These are phyloP conservation scores for Chaetorhynchus papuensis DNA, from an alignment of 2,113 vertebrate genomes.

Conservation along the genomic window DNA sequence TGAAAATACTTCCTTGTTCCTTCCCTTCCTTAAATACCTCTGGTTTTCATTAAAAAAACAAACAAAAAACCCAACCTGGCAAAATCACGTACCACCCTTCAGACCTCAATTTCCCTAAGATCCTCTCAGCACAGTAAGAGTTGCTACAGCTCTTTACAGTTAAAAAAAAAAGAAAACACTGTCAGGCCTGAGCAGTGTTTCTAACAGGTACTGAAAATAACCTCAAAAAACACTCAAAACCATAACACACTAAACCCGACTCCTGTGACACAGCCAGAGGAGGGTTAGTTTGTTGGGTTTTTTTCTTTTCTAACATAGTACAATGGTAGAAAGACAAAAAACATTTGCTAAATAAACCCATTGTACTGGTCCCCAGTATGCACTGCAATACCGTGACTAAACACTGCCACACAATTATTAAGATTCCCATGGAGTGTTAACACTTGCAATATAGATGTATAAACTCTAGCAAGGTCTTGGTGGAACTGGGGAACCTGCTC, in stretches of 20 bases:
- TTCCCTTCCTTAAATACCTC: not conserved
- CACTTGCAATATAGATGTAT: not conserved
- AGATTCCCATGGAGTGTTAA: not conserved
- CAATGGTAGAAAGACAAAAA: not conserved
- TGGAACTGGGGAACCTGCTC: not conserved
- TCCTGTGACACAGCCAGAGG: not conserved
- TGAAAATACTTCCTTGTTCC: not conserved
- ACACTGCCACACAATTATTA: not conserved
- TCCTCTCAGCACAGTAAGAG: accelerated
- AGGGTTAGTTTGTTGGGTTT: no score
- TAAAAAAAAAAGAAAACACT: not conserved
- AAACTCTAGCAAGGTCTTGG: not conserved
- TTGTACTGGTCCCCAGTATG: not conserved
- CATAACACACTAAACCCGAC: not conserved
- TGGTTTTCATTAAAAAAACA: not conserved
- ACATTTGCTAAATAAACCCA: not conserved
- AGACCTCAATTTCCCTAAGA: not conserved
- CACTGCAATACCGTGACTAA: not conserved
- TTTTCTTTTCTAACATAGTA: not conserved
- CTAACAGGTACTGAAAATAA: not conserved
- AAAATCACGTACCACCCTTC: not conserved
- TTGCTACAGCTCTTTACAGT: not conserved
- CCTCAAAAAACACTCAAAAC: not conserved
- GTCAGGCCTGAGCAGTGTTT: not conserved
- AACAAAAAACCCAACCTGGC: not conserved